phyloP scores from a whole-genome alignment of 1,140 invertebrate species.

The Drosophila chauvacae region DNA sequence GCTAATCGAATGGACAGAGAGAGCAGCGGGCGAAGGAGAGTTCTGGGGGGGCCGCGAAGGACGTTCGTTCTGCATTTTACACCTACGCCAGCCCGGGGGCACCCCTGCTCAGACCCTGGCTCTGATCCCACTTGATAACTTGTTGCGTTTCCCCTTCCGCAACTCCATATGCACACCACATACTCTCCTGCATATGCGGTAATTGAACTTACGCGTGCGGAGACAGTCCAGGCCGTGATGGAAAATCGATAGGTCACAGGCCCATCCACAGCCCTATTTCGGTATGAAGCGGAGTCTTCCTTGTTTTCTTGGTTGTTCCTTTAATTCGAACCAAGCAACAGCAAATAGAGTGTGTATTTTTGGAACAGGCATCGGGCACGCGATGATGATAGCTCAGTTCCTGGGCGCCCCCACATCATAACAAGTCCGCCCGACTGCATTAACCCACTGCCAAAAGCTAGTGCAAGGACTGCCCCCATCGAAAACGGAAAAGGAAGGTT shows the following conservation, averaged over 20 bases:
- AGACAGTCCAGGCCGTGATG: slow-evolving; percentile 26
- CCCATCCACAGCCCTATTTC: slow-evolving; percentile 14
- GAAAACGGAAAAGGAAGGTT: slow-evolving; percentile 44
- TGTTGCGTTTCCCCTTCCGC: slow-evolving; percentile 46
- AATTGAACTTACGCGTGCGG: slow-evolving; percentile 54
- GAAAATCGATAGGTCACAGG: slow-evolving; percentile 33
- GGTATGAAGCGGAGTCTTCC: slow-evolving; percentile 13
- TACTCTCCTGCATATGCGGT: slow-evolving; percentile 12
- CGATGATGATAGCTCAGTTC: slow-evolving; percentile 37
- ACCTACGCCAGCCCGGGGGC: slow-evolving; percentile 60
- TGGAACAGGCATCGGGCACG: slow-evolving; percentile 48
- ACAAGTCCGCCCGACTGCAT: slow-evolving; percentile 54
- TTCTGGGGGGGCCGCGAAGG: slow-evolving; percentile 41
- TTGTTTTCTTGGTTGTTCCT: slow-evolving; percentile 42
- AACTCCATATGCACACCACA: neutral
- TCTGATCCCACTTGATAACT: slow-evolving; percentile 49
- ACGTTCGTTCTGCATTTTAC: slow-evolving; percentile 68
- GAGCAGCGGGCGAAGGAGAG: neutral
- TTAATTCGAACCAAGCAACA: slow-evolving; percentile 35
- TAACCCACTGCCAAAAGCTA: slow-evolving; percentile 73
- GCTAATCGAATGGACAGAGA: slow-evolving; percentile 64
- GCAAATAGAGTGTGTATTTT: slow-evolving; percentile 39
- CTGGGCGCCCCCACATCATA: slow-evolving; percentile 18
- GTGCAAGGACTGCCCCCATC: slow-evolving; percentile 68
- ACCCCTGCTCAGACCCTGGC: neutral